phyloP scores from a whole-genome alignment of 2,113 vertebrate species.

The Marcusenius ussheri region DNA sequence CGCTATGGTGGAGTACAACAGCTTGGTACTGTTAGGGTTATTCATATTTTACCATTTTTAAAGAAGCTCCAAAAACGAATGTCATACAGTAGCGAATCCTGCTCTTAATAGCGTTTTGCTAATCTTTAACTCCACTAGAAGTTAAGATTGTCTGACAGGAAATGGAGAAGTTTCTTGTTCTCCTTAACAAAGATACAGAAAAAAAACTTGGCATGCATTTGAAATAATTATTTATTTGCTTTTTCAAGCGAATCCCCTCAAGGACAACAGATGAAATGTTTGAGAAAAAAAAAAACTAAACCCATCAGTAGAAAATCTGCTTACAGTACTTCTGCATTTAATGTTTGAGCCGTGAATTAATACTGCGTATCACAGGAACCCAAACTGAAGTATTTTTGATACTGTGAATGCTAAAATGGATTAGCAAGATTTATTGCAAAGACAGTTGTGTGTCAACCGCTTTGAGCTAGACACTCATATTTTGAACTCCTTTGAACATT shows the following conservation, averaged over 20 bases:
- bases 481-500: slow-evolving; percentile 67
- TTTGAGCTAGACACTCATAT: slow-evolving; percentile 56
- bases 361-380: slow-evolving; percentile 23
- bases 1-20: not conserved
- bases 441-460: slow-evolving; percentile 60
- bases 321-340: slow-evolving; percentile 26
- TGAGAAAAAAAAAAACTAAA: slow-evolving; percentile 24
- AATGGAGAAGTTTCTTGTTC: slow-evolving; percentile 15
- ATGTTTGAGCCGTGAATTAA: slow-evolving; percentile 26
- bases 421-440: slow-evolving; percentile 28
- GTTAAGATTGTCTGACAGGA: slow-evolving; percentile 9
- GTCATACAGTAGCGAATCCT: slow-evolving; percentile 36
- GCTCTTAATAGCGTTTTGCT: slow-evolving; percentile 46
- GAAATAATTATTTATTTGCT: slow-evolving; percentile 23
- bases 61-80: slow-evolving; percentile 20
- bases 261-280: slow-evolving; percentile 27
- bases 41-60: not conserved
- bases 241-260: slow-evolving; percentile 26
- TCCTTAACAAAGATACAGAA: slow-evolving; percentile 10
- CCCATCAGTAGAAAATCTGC: slow-evolving; percentile 28
- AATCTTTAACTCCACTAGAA: slow-evolving; percentile 41
- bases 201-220: slow-evolving; percentile 11
- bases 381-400: slow-evolving; percentile 28
- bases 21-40: not conserved
- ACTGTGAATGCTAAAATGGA: slow-evolving; percentile 31